phyloP scores from a whole-genome alignment of 2,113 vertebrate genomes.

The Pyxicephalus adspersus region DNA sequence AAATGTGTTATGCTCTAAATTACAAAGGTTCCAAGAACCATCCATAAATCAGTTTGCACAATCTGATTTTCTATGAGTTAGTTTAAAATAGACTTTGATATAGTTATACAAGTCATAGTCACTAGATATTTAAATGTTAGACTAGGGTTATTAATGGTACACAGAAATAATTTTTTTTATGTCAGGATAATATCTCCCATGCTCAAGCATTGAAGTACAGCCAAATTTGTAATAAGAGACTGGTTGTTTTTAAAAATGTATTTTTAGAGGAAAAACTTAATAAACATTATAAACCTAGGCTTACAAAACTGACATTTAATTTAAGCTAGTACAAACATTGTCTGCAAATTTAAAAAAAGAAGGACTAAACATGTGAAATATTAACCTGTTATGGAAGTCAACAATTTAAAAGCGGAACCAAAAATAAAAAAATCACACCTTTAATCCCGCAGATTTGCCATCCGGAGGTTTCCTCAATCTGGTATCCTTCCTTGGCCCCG shows the following conservation, averaged over 20 bases:
- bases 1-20: background rate
- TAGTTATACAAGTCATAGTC: constrained; percentile 1
- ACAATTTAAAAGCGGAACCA: too few relatives aligned
- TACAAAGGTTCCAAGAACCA: constrained; percentile 2
- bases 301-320: background rate
- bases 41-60: constrained; percentile 19
- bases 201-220: constrained; percentile 11
- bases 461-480: too few relatives aligned
- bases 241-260: background rate
- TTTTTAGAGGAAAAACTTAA: background rate
- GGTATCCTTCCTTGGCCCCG: too few relatives aligned
- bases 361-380: too few relatives aligned
- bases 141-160: constrained; percentile 25
- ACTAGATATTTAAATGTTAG: background rate
- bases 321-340: too few relatives aligned
- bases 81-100: constrained; percentile 25
- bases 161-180: constrained; percentile 9
- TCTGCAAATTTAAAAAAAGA: too few relatives aligned
- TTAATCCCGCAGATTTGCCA: too few relatives aligned
- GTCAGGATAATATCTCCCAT: constrained; percentile 12
- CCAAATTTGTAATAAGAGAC: constrained; percentile 9
- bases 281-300: background rate
- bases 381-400: too few relatives aligned
- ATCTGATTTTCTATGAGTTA: background rate
- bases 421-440: too few relatives aligned